These are phyloP conservation scores for Sebastes oblongus DNA, from an alignment of 2,797 vertebrate species.

Conservation along the genomic window DNA sequence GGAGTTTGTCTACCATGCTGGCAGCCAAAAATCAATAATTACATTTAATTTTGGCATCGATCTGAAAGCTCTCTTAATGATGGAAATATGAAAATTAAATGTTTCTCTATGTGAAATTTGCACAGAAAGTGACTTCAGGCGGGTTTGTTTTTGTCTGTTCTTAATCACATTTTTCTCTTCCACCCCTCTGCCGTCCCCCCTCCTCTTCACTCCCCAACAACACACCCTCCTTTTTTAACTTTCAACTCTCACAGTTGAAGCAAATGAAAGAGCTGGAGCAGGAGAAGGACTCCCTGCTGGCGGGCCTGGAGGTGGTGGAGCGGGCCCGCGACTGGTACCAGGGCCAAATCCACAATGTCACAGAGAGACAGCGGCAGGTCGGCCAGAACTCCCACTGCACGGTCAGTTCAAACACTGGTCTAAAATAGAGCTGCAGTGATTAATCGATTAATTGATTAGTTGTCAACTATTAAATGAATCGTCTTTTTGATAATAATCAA, in stretches of 20 bases:
- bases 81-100: not conserved
- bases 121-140: not conserved
- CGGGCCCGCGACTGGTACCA: constrained; percentile 91
- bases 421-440: not conserved
- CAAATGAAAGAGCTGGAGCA: constrained; percentile 95
- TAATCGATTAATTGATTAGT: too few relatives aligned
- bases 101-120: not conserved
- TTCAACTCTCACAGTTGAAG: constrained; percentile 83
- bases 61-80: not conserved
- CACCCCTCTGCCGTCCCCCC: not conserved
- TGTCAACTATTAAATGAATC: too few relatives aligned
- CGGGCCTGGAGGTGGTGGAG: constrained; percentile 92
- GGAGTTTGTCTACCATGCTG: constrained; percentile 28
- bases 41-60: constrained; percentile 20
- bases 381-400: constrained; percentile 79
- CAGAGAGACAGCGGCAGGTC: constrained; percentile 87
- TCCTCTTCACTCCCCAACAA: not conserved
- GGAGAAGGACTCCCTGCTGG: constrained; percentile 91
- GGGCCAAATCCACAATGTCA: constrained; percentile 89
- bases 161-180: not conserved
- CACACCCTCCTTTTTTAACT: not conserved
- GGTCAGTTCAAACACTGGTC: constrained; percentile 64
- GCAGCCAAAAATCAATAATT: constrained; percentile 23
- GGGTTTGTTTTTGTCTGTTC: not conserved
- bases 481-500: too few relatives aligned